Percentiles rank a stretch among this genome's conserved stretches.
These are phyloP conservation scores for Loxodonta africana DNA, from an alignment of 2,113 vertebrate genomes.

Conservation along the genomic window DNA sequence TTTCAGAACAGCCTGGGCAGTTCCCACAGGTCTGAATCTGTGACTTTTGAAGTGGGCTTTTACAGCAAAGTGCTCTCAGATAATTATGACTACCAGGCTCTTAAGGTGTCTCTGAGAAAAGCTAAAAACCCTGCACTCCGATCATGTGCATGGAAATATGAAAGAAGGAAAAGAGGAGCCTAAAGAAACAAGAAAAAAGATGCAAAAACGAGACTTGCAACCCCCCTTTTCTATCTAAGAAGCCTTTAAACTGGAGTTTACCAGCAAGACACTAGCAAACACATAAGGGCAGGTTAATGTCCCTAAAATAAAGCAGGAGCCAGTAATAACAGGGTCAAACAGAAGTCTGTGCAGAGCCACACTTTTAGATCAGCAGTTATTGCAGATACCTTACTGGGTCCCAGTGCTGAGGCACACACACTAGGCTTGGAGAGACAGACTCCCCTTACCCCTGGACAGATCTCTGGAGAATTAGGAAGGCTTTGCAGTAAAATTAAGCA, in stretches of 20 bases:
- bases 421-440: background rate
- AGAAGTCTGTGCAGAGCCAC: constrained; percentile 62
- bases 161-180: constrained; percentile 26
- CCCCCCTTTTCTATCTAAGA: constrained; percentile 60
- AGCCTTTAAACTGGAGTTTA: constrained; percentile 62
- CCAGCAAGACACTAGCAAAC: constrained; percentile 8
- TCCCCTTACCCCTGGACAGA: background rate
- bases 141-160: background rate
- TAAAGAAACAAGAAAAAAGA: background rate
- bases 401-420: background rate
- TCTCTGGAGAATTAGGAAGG: background rate
- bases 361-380: constrained; percentile 1
- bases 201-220: constrained; percentile 65
- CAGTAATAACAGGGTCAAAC: constrained; percentile 73
- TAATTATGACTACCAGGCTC: background rate
- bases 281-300: constrained; percentile 75
- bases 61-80: background rate
- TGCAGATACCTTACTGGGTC: background rate
- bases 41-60: background rate
- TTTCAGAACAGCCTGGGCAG: background rate
- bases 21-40: constrained; percentile 18
- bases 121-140: background rate
- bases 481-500: constrained; percentile 25
- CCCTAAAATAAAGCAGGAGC: constrained; percentile 76
- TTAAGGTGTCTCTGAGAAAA: background rate